Conservation (phyloP, 2,797 vertebrate species). For the Muraenolepis orangiensis region DNA sequence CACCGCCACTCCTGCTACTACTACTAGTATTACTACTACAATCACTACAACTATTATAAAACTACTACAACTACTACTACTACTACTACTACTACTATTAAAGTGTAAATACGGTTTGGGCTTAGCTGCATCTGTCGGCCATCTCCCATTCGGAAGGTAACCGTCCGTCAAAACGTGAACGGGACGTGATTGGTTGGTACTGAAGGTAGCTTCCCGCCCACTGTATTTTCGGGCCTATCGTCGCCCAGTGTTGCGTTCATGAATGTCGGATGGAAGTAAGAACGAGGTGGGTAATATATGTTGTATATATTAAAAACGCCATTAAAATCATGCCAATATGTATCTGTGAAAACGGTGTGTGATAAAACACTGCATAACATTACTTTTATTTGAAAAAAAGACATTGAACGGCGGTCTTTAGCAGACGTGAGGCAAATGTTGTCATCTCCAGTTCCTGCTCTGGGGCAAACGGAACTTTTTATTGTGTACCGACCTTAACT, state of each 20-base stretch:
- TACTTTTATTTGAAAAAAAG: background rate
- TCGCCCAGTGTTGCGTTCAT: background rate
- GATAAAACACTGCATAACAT: no score
- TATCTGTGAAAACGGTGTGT: background rate
- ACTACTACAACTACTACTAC: background rate
- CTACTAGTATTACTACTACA: background rate
- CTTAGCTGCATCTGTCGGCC: no score
- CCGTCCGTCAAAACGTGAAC: background rate
- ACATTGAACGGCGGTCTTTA: background rate
- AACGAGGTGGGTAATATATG: background rate
- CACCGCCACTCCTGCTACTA: background rate
- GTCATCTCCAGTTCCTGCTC: background rate
- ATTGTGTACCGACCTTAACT: no score
- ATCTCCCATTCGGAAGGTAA: no score
- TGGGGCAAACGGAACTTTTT: no score
- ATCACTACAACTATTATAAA: background rate
- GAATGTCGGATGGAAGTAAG: background rate
- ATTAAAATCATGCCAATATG: background rate
- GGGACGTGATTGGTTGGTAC: background rate
- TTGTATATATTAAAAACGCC: background rate
- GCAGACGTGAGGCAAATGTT: background rate
- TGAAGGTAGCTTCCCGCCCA: background rate
- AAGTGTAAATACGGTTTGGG: no score
- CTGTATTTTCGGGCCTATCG: background rate
- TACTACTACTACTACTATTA: no score